Evolutionary conservation across 2,797 vertebrate species (phyloP), one percentile per base, ranked within the genome.

Genomic region (Sus cebifrons): DNA sequence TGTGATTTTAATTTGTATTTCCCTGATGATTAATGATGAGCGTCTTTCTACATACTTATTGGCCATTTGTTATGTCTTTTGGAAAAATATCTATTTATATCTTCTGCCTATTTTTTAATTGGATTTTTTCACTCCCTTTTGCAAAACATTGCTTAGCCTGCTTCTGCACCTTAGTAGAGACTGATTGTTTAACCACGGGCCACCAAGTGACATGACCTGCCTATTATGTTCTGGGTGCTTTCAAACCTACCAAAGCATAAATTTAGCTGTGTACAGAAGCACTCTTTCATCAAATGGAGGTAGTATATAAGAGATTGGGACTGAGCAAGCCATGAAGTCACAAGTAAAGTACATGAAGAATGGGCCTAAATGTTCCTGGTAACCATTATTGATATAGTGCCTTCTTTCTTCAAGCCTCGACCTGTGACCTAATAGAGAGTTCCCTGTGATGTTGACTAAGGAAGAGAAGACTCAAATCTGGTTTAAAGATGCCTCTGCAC

Each of bases 261-360:
- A 52, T 62, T 64, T 64, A 21, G 44, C 64, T 73, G 40, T 44
- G 16, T 60, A n/a, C 25, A 60, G 18, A 7, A 44, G 32, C 54
- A 60, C 25, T 29, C 25, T 27, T 36, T 86, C 36, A 86, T 60
- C 36, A 27, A 60, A 4, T 23, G 36, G 18, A 60, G 58, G 36
- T 0, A 2, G 13, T 40, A 20, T 9, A 58, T 40, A 10, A 3
- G 17, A n/a, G 32, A 77, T 1, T n/a, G 16, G 10, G 17, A 7
- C 29, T n/a, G 74, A 77, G 17, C 16, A 32, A 49, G 1, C 58
- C 40, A 21, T 54, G 29, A 64, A 65, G 29, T 52, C 23, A 18
- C 44, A 75, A 25, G 86, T 64, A 62, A 62, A 81, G 21, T 18
- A 25, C 58, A 75, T 65, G 60, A 36, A 62, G 29, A 64, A 77